Conservation (phyloP, 2,113 vertebrate species). For the Catharus bicknelli region DNA sequence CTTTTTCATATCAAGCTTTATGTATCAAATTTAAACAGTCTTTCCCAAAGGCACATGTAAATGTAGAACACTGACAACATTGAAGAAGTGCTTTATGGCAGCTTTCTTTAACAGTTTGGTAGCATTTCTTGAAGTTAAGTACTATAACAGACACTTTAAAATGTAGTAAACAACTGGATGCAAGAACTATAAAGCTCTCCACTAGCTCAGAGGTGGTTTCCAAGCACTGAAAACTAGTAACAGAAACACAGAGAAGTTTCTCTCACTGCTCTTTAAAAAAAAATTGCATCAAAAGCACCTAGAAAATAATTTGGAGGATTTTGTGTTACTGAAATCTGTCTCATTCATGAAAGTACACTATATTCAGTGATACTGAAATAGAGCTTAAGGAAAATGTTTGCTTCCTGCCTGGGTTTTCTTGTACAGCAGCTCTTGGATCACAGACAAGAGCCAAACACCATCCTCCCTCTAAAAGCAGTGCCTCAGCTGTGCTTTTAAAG, state of each 20-base stretch:
- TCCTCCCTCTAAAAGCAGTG: constrained; percentile 48
- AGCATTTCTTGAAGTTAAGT: constrained; percentile 10
- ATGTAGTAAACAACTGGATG: neutral
- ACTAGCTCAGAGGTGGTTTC: neutral
- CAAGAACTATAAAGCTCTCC: neutral
- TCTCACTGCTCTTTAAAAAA: neutral
- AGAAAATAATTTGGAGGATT: neutral
- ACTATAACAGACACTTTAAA: neutral
- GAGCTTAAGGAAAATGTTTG: neutral
- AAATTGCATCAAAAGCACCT: neutral
- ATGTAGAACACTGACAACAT: neutral
- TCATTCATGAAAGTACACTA: neutral
- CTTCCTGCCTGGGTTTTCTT: neutral
- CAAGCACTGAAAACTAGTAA: neutral
- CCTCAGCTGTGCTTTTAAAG: constrained; percentile 55
- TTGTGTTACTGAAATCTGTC: neutral
- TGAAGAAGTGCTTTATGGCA: neutral
- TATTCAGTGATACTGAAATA: neutral
- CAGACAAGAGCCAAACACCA: neutral
- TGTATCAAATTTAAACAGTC: neutral
- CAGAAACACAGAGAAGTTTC: neutral
- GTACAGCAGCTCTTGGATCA: neutral
- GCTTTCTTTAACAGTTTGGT: neutral
- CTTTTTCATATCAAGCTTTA: neutral
- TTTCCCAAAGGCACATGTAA: neutral